Evolutionary conservation across 2,113 vertebrate genomes (phyloP), one percentile per base, ranked within the genome.

Genomic region (Isichthys henryi): DNA sequence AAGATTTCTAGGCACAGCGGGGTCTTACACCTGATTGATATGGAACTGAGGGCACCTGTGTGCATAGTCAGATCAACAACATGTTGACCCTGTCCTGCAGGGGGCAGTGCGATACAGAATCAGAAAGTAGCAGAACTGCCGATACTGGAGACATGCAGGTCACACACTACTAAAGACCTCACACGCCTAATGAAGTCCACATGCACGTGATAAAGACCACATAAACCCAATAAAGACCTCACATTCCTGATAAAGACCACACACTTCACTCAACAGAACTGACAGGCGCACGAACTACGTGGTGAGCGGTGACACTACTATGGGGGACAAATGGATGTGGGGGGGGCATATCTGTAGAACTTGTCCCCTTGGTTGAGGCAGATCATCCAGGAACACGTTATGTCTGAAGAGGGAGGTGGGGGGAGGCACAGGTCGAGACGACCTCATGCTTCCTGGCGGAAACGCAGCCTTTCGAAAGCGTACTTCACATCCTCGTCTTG

Each of bases 391-490:
- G 49, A 17, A 17, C 10, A 39, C 6, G 17, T 13, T 8, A 3
- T 48, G 82, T 48, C 82, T 46, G 82, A 10, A 84, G 45, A 46
- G 21, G 17, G 19, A 46, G 9, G 23, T 0, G 23, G 52, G 52
- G 19, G 27, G 31, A 7, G 43, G n/a, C 5, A 0, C 39, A 17
- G 35, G 7, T 23, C 15, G 35, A 43, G 27, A 5, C 23, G 35
- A 13, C 10, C 53, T 90, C 50, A 86, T 4, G 48, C 3, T 46
- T 91, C 91, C 7, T 96, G 96, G 5, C 94, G 96, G 95, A 97
- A 99, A 90, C 97, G 96, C 91, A 99, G 97, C 89, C 95, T 95
- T 85, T 94, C 93, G 89, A 98, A 97, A 31, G 94, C 95, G 84
- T 97, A 95, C 88, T 94, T 96, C 91, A 98, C n/a, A 0, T 92